A percentile compares a stretch with the other conserved stretches of the same genome.
Conservation (phyloP, 2,113 vertebrate genomes). For the Silurus glanis region DNA sequence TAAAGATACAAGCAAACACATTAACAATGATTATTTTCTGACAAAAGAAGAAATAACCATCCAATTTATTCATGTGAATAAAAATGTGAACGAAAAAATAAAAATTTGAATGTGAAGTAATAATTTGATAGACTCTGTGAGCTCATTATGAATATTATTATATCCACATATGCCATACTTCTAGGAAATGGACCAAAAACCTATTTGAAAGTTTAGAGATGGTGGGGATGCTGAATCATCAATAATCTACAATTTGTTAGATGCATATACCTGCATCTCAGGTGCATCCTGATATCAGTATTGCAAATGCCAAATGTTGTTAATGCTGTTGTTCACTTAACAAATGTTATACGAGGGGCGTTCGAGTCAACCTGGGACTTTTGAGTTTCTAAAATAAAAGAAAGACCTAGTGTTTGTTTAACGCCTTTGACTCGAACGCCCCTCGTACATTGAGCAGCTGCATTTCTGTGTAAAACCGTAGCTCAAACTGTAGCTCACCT, state of each 20-base stretch:
- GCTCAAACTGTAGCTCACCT: slow-evolving; percentile 74
- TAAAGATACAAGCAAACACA: too few species aligned
- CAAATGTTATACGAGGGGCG: not conserved
- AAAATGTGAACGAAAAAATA: too few species aligned
- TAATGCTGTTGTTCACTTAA: not conserved
- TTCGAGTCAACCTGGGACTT: too few species aligned
- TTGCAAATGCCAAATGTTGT: not conserved
- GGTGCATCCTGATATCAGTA: not conserved
- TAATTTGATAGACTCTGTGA: not conserved
- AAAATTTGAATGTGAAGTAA: not conserved
- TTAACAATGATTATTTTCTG: not conserved
- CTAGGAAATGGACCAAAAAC: not conserved
- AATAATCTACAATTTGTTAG: not conserved
- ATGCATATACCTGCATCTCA: not conserved
- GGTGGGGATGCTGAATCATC: not conserved
- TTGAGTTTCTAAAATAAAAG: too few species aligned
- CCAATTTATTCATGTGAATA: not conserved
- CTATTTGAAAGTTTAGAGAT: not conserved
- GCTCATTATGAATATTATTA: not conserved
- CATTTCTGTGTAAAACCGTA: not conserved
- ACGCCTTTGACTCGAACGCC: too few species aligned
- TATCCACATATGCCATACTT: not conserved
- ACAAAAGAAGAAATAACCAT: not conserved
- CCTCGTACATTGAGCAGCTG: not conserved
- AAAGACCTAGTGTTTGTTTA: too few species aligned